phyloP scores from a whole-genome alignment of 2,888 invertebrate species.

The Dorcus parallelipipedus region DNA sequence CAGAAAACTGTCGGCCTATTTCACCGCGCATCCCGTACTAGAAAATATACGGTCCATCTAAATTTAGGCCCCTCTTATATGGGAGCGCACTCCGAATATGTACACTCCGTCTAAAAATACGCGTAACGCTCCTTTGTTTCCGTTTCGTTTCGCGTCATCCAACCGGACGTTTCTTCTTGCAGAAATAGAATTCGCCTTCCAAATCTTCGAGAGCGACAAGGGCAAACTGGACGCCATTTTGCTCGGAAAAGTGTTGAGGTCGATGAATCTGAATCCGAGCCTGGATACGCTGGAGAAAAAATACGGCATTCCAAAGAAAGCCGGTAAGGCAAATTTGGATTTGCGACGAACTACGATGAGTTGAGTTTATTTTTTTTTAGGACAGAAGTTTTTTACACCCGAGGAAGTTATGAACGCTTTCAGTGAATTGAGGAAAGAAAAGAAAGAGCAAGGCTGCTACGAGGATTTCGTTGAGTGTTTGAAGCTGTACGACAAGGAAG shows the following conservation, averaged over 20 bases:
- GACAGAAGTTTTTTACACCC: conserved; percentile 84
- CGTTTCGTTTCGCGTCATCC: background rate
- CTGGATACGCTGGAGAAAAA: conserved; percentile 89
- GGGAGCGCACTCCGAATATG: background rate
- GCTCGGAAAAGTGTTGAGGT: conserved; percentile 87
- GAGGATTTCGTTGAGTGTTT: conserved; percentile 99
- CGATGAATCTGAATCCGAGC: conserved; percentile 92
- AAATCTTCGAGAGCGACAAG: conserved; percentile 61
- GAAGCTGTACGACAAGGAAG: conserved; percentile 97
- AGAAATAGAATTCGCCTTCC: conserved; percentile 41
- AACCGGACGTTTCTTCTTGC: conserved; percentile 2
- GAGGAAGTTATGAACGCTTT: conserved; percentile 98
- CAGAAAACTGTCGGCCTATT: too few species aligned
- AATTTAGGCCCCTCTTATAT: conserved; percentile 1
- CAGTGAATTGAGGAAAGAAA: conserved; percentile 88
- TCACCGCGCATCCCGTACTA: too few species aligned
- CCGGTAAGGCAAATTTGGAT: conserved; percentile 69
- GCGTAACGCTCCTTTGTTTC: conserved; percentile 1
- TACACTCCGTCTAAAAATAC: conserved; percentile 10
- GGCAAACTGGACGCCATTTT: conserved; percentile 86
- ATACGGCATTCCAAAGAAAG: conserved; percentile 88
- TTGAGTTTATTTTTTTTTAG: conserved; percentile 37
- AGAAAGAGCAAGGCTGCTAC: conserved; percentile 85
- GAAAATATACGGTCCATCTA: background rate
- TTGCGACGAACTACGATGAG: background rate